These are phyloP conservation scores for Aproaerema taeniolella DNA, from an alignment of 2,888 invertebrate genomes.

Conservation along the genomic window DNA sequence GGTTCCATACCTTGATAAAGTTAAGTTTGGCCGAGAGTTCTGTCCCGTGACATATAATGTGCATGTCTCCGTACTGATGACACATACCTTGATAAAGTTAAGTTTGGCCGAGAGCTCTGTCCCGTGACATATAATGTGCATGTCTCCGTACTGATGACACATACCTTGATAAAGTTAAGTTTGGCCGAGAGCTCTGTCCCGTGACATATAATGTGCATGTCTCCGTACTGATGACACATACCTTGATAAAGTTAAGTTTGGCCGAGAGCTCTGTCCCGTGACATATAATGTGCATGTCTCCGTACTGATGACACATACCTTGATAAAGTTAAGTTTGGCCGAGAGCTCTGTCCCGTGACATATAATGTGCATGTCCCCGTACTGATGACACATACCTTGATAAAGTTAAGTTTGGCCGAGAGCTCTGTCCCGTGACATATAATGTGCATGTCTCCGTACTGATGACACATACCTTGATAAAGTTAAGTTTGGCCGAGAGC, in stretches of 20 bases:
- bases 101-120: neutral
- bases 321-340: neutral
- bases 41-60: constrained; percentile 50
- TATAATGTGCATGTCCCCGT: no score
- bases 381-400: no score
- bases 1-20: neutral
- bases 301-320: no score
- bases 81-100: neutral
- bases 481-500: neutral
- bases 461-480: neutral
- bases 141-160: no score
- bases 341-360: neutral
- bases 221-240: no score
- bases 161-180: neutral
- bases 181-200: neutral
- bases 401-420: neutral
- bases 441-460: no score
- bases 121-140: neutral
- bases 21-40: neutral
- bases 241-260: neutral
- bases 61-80: constrained; percentile 91
- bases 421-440: neutral
- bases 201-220: neutral
- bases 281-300: no score
- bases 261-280: neutral